Evolutionary conservation across 2,797 vertebrate genomes (phyloP).

Genomic region (Trachurus trachurus): DNA sequence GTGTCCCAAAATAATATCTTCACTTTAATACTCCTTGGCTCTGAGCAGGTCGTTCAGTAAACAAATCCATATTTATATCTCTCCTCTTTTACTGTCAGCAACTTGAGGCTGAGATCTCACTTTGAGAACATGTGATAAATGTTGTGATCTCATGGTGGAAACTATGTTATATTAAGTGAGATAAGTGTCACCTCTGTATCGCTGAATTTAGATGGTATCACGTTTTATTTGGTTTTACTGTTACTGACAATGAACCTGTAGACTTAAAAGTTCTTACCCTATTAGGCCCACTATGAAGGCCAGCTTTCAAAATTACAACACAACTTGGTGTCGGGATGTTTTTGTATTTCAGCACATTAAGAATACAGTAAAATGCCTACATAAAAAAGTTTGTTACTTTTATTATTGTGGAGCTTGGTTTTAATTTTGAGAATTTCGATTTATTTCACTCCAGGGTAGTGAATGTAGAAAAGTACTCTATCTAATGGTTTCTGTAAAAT

Average conservation of each 20-base stretch:
- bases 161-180: background rate
- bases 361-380: no score
- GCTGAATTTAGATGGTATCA: background rate
- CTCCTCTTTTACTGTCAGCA: background rate
- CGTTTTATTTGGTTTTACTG: background rate
- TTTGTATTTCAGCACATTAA: no score
- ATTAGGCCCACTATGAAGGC: no score
- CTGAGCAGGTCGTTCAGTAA: slow-evolving; percentile 20
- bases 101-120: background rate
- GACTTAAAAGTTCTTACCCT: no score
- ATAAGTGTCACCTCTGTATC: background rate
- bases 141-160: background rate
- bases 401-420: no score
- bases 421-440: no score
- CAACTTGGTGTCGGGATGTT: no score
- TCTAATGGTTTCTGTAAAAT: no score
- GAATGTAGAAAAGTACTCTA: no score
- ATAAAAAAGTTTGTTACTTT: no score
- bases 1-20: slow-evolving; percentile 23
- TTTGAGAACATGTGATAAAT: background rate
- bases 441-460: no score
- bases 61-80: slow-evolving; percentile 18
- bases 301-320: no score
- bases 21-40: slow-evolving; percentile 9
- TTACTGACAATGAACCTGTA: background rate